These are phyloP conservation scores for Beroe forskalii DNA, from an alignment of 37 sponge, comb jelly and placozoan species.

Conservation along the genomic window DNA sequence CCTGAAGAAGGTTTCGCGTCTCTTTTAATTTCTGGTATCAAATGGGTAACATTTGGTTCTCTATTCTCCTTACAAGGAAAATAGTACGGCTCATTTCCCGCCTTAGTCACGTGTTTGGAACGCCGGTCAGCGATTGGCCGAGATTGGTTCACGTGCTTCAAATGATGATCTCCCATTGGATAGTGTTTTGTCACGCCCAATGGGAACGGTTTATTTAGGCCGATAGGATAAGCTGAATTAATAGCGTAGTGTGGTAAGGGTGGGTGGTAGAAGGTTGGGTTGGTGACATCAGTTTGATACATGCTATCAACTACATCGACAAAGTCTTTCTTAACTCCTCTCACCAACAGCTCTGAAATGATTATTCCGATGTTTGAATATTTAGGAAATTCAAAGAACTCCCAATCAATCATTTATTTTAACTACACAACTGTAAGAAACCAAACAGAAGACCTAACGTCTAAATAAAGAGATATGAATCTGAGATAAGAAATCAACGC, in stretches of 20 bases:
- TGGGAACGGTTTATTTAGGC: too few relatives aligned
- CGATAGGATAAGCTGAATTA: too few relatives aligned
- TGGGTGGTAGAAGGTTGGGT: background rate
- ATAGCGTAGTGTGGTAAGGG: background rate
- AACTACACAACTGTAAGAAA: background rate
- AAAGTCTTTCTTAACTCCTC: slow-evolving; percentile 37
- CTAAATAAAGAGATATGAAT: too few relatives aligned
- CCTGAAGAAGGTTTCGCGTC: background rate
- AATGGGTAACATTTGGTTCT: background rate
- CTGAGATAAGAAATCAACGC: too few relatives aligned
- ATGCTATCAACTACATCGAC: slow-evolving; percentile 15
- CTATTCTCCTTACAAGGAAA: background rate
- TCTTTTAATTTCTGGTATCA: background rate
- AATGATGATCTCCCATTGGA: slow-evolving; percentile 1
- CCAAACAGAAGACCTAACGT: too few relatives aligned
- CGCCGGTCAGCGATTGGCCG: background rate
- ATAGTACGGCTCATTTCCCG: background rate
- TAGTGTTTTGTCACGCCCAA: too few relatives aligned
- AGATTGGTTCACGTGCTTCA: background rate
- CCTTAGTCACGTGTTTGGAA: background rate
- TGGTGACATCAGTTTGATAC: background rate
- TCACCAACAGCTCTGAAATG: background rate
- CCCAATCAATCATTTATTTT: background rate
- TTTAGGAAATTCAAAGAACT: background rate
- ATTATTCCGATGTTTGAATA: too few relatives aligned